Evolutionary conservation across 2,888 invertebrate species (phyloP), one percentile per base, ranked within the genome.

Genomic region (Nymphalis urticae): DNA sequence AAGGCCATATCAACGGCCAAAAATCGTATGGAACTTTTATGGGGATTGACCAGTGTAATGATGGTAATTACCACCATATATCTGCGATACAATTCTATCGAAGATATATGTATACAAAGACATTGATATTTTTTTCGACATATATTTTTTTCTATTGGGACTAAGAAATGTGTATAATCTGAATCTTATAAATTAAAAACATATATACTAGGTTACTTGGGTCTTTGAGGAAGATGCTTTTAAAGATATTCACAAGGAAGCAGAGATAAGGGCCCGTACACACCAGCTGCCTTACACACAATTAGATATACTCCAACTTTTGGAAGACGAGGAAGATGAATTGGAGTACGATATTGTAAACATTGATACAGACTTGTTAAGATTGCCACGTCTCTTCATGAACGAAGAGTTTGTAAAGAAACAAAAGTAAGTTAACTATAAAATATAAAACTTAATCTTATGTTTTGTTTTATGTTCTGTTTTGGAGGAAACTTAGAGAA

Each of bases 311-410:
- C 69, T 89, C 8, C 74, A 83, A 9, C 74, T 89, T 2, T 74
- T 90, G 17, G 82, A 86, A 60, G 93, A 94, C 36, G 92, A 94
- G 0, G 93, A 94, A 0, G 82, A 93, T 0, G 89, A 95, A 48
- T 85, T 94, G 62, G 93, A 94, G 36, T 92, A 83, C 62, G 91
- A 91, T 42, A 92, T 92, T 36, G 75, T 92, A 10, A 92, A 92
- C 69, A 92, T 92, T 53, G 85, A 88, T 53, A 82, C 82, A 0
- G 77, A 84, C 19, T 75, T 86, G 48, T 66, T 91, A 71, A 79
- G 82, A 66, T 80, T 89, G 64, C 90, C 90, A 0, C 77, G 82
- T 59, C 69, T 86, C 48, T 73, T 90, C 24, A 78, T 80, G 1
- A 82, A 80, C 56, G 82, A 82, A 4, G 73, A 75, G 62, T 65